Evolutionary conservation across 2,797 vertebrate species (phyloP), one percentile per base, ranked within the genome.

Genomic region (Gobio occitaniae): DNA sequence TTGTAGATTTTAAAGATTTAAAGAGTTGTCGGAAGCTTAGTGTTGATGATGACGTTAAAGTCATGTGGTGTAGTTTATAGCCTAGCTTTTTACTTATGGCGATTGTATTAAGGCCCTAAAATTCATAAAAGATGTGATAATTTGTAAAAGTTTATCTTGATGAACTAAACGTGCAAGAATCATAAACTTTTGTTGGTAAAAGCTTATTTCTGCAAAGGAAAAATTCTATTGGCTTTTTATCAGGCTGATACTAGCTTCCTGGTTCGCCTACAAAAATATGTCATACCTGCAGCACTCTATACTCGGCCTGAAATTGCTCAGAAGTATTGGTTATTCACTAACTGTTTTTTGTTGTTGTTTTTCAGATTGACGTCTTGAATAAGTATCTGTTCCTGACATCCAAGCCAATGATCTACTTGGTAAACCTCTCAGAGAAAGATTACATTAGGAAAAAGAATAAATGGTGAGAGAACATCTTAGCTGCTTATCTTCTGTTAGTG

Each of bases 391-490:
- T 99, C 90, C 95, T 99, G 92, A 99, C 98, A 69, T 99, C 98
- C 87, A 99, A 99, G 94, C 98, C 98, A 25, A 99, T 99, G 98
- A 97, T 99, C 90, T 99, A 99, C 92, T 95, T 99, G 95, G 96
- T 99, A 89, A 99, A 99, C 91, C 97, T 99, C 76, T 99, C 98
- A 15, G 98, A 99, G 94, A 99, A 98, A 92, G 97, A 99, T 93
- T 99, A 97, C 95, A 97, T 99, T 91, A 96, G 97, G 87, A 99
- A 98, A 95, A 99, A 99, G 96, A 99, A 99, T 94, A 99, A 98
- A 92, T 99, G 98, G 98, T 99, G 87, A 93, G 96, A 80, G 7
- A 25, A 5, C 8, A 19, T 61, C 11, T 29, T n/a, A 21, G 25
- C 25, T 71, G 16, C 41, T 52, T 25, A 47, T 44, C 36, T 38